Conservation (phyloP, 1,140 invertebrate species). For the Drosophila kanapiae region DNA sequence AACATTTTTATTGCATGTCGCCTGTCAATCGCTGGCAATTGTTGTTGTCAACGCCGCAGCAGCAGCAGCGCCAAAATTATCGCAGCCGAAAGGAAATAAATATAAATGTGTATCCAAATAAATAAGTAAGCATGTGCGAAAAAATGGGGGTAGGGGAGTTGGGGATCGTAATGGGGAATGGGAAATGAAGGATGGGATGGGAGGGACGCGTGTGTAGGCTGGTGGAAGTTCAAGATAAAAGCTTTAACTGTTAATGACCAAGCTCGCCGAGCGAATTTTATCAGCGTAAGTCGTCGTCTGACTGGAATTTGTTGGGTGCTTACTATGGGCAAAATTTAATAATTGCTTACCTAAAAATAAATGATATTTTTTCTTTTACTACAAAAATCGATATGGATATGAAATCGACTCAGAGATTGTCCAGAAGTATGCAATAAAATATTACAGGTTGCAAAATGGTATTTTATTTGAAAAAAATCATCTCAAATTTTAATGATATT, state of each 20-base stretch:
- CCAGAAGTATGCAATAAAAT: neutral
- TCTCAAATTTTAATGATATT: too few species aligned
- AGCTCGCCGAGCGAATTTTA: slow-evolving; percentile 23
- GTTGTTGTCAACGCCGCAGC: slow-evolving; percentile 47
- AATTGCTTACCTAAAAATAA: neutral
- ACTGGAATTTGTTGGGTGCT: neutral
- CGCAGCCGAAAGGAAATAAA: slow-evolving; percentile 61
- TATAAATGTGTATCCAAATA: slow-evolving; percentile 64
- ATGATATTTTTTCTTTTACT: neutral
- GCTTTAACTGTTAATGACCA: slow-evolving; percentile 66
- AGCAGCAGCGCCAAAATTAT: slow-evolving; percentile 46
- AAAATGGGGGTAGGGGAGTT: slow-evolving; percentile 18
- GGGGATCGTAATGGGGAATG: neutral
- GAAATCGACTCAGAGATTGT: neutral
- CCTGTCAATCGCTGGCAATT: slow-evolving; percentile 53
- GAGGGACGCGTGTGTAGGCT: slow-evolving; percentile 33
- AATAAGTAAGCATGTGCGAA: slow-evolving; percentile 62
- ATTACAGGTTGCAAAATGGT: too few species aligned
- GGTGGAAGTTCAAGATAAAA: slow-evolving; percentile 57
- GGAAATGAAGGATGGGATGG: neutral
- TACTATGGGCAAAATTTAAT: neutral
- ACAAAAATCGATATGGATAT: neutral
- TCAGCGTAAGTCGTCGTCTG: neutral
- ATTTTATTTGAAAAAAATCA: too few species aligned
- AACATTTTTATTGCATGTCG: slow-evolving; percentile 53